Conservation (phyloP, 2,888 invertebrate genomes). For the Caenorhabditis doughertyi region DNA sequence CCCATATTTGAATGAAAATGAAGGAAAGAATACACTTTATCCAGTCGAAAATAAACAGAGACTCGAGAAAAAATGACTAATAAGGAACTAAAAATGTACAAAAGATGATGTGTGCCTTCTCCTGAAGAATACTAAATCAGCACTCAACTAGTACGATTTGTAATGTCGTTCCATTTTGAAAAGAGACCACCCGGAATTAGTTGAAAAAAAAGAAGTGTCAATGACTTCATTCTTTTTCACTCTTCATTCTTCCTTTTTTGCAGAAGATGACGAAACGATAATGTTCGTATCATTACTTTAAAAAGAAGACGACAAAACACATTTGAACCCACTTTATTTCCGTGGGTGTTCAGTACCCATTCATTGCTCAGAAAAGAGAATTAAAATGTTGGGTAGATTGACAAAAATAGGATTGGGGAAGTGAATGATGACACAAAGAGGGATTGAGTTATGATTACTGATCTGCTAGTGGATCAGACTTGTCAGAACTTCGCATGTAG, state of each 20-base stretch:
- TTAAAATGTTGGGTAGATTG: not conserved
- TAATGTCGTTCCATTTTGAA: not conserved
- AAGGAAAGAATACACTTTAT: not conserved
- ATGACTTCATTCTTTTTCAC: constrained; percentile 10
- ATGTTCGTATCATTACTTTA: not conserved
- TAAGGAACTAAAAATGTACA: not conserved
- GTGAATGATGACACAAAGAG: not conserved
- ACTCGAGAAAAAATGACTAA: constrained; percentile 1
- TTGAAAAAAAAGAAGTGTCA: constrained; percentile 21
- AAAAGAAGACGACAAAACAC: not conserved
- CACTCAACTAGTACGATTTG: constrained; percentile 21
- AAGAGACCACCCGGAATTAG: constrained; percentile 14
- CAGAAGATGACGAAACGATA: constrained; percentile 4
- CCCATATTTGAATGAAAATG: not conserved
- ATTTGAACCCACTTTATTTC: constrained; percentile 2
- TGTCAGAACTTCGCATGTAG: not conserved
- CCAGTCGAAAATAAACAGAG: not conserved
- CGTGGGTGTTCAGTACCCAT: not conserved
- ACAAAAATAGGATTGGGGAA: not conserved
- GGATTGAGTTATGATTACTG: not conserved
- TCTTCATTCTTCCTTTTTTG: not conserved
- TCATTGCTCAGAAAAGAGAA: not conserved
- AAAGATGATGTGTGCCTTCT: not conserved
- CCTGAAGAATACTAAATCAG: constrained; percentile 12
- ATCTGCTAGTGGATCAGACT: not conserved